Percentiles rank a stretch among this genome's conserved stretches.
phyloP scores from a whole-genome alignment of 64 coral and sea anemone species.

The Dendrophyllia cribrosa region DNA sequence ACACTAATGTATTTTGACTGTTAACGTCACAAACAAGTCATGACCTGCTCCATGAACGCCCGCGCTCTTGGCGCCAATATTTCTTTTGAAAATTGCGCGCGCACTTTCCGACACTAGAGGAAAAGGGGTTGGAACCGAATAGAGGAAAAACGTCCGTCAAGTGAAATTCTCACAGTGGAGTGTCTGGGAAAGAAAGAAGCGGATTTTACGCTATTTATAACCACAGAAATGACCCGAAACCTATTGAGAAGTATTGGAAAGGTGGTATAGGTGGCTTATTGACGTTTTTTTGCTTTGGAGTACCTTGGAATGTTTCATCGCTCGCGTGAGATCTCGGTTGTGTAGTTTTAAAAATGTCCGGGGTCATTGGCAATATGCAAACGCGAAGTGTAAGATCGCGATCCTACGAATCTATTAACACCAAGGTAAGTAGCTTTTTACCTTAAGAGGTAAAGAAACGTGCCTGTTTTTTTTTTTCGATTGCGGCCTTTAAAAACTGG shows the following conservation, averaged over 20 bases:
- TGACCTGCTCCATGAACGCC: too few species aligned
- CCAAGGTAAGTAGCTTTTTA: conserved; percentile 27
- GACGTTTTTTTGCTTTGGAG: too few species aligned
- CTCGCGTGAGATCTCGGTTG: conserved; percentile 4
- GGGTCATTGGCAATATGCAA: conserved; percentile 48
- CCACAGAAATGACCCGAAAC: not conserved
- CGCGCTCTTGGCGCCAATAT: too few species aligned
- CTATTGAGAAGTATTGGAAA: not conserved
- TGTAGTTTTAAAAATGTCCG: conserved; percentile 47
- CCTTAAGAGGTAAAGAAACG: not conserved
- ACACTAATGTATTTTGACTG: too few species aligned
- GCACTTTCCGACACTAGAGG: not conserved
- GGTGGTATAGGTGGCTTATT: not conserved
- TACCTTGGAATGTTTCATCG: not conserved
- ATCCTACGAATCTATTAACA: conserved; percentile 63
- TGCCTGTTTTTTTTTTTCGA: not conserved
- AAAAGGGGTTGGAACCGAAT: not conserved
- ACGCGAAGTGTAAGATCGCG: conserved; percentile 38
- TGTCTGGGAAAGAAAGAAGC: not conserved
- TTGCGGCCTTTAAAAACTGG: conserved; percentile 6
- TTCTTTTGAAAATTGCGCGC: not conserved
- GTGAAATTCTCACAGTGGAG: not conserved
- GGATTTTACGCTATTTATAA: not conserved
- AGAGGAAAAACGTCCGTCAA: not conserved
- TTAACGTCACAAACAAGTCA: too few species aligned